Conservation (phyloP, 2,888 invertebrate genomes). For the Noctua janthina region DNA sequence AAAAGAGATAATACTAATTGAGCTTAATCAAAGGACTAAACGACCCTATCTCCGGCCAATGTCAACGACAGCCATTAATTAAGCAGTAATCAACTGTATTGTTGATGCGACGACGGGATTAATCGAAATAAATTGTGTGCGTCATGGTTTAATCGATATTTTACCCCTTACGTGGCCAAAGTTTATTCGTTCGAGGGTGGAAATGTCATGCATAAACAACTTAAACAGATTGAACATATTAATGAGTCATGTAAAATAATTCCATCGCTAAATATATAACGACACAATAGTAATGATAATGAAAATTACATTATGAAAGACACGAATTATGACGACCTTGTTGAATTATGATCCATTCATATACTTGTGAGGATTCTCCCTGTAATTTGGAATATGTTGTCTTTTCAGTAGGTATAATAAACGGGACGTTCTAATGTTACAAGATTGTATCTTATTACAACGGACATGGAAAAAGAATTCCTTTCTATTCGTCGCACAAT, state of each 20-base stretch:
- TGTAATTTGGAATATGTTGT: conserved; percentile 22
- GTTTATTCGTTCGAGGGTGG: neutral
- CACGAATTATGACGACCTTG: conserved; percentile 9
- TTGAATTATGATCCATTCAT: conserved; percentile 31
- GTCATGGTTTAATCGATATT: conserved; percentile 28
- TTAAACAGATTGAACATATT: conserved; percentile 17
- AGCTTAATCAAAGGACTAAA: conserved; percentile 43
- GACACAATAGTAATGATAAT: neutral
- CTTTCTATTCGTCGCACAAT: conserved; percentile 11
- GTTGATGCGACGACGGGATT: conserved; percentile 23
- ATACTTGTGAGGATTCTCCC: neutral
- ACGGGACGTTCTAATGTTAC: neutral
- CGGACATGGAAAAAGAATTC: neutral
- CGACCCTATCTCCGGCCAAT: conserved; percentile 43
- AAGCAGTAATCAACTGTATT: conserved; percentile 41
- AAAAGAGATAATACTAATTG: conserved; percentile 39
- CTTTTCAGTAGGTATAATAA: neutral
- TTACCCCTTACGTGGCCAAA: neutral
- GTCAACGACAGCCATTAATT: conserved; percentile 51
- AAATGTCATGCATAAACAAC: neutral
- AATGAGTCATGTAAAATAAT: neutral
- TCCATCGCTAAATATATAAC: neutral
- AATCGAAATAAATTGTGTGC: conserved; percentile 34
- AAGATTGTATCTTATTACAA: neutral
- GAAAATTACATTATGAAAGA: neutral